Base-by-base conservation (phyloP, 2,888 invertebrate genomes). In the Argynnis bischoffii region DNA sequence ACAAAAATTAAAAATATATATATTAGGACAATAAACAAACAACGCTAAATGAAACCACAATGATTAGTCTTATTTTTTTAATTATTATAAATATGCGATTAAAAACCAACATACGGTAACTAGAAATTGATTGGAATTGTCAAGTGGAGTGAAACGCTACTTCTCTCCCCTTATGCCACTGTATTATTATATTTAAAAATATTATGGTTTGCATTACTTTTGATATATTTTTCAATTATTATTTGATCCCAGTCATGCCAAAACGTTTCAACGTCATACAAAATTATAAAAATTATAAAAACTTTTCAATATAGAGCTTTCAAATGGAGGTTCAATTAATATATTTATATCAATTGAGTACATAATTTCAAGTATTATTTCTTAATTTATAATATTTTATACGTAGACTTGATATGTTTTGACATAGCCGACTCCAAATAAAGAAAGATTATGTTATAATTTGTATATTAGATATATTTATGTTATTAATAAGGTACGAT, bases 11-110 rank as follows among this genome's bases (percentile, higher is more conserved):
- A 15, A 53, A 35, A 51, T 16, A 51, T 4, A 26, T 4, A 53
- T 41, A 41, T 35, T 14, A 15, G 18, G 61, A 61, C 61, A 61
- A 61, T 61, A 61, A 61, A 15, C 51, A 15, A 53, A 61, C 51
- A 61, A 61, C 51, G 61, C 21, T 35, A 21, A 50, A 26, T 55
- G 4, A 31, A 18, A 46, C 6, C 14, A 16, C 41, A 51, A 16
- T 53, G 18, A 59, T 4, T 3, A 8, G 4, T n/a, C 16, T 51
- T 3, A 51, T 50, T 50, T 50, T 15, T 18, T 18, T 18, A 18
- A 3, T 16, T 51, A 5, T 51, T 41, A 35, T 11, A 2, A 41
- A 41, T 41, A 8, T 41, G 35, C 8, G 35, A 0, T 41, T 41
- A 41, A 11, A 26, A 41, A 41, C 11, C 35, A 11, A 8, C 2